Base-by-base conservation (phyloP, 2,888 invertebrate species). In the Anticlea derivata region DNA sequence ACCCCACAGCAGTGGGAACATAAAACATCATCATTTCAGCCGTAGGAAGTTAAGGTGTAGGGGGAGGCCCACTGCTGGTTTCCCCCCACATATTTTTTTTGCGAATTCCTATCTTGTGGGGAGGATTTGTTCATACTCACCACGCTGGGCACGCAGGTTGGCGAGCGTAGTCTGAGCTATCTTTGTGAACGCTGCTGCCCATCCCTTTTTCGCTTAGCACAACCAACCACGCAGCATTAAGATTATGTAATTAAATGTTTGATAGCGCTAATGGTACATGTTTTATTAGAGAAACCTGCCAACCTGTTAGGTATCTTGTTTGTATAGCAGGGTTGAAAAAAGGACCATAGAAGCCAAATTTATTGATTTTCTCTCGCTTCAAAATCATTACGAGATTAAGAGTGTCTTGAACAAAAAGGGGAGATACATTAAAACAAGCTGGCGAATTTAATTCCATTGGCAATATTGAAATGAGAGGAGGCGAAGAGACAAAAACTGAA, bases 381-480 rank as follows among this genome's bases (percentile, higher is more conserved):
- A 33, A 50, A 48, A 44, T 27, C 49, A 51, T 53, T 51, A 30
- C 40, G 46, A 50, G 58, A 58, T 52, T 52, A 55, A 43, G 55
- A 49, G 50, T 50, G 30, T 55, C 43, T 46, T 53, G 45, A 49
- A 50, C 69, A 78, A 76, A 74, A 70, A 72, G 70, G 73, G 71
- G 70, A 68, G 68, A 73, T 70, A 78, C 71, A 74, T 74, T 73
- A 78, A 77, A 75, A 78, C 78, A 79, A 79, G 74, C 75, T 70
- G 75, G 73, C 69, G 74, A 80, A 82, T 82, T 76, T 80, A 81
- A 83, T 82, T 84, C 78, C 78, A 77, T 79, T 72, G 75, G 75
- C 78, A 78, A 83, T 80, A 78, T 77, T 64, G 75, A 78, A 75
- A 77, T 75, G 75, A 72, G 75, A 70, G 68, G 69, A 72, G 76